Evolutionary conservation across 1,140 invertebrate species (phyloP).

Genomic region (Drosophila tsacasi): DNA sequence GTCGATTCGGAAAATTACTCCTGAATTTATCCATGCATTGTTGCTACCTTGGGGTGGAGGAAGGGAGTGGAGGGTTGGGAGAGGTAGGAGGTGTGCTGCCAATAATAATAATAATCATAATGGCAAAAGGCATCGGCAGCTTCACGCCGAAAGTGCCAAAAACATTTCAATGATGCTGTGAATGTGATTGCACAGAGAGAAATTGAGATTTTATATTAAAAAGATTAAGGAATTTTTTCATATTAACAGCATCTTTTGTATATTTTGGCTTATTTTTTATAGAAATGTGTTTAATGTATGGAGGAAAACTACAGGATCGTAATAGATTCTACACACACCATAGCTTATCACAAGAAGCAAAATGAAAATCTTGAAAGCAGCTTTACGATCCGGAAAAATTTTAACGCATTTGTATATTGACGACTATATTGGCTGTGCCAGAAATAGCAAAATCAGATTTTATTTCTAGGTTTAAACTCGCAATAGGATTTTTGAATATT

Average conservation of each 20-base stretch:
- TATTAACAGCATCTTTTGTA: rapidly evolving
- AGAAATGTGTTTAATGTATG: neutral
- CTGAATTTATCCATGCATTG: conserved; percentile 73
- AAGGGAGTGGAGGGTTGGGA: neutral
- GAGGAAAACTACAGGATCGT: neutral
- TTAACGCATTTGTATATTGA: too few relatives aligned
- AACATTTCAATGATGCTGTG: conserved; percentile 77
- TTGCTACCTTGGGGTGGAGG: conserved; percentile 25
- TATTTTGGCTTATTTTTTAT: neutral
- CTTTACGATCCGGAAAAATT: too few relatives aligned
- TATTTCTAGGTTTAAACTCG: neutral
- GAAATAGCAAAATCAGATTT: too few relatives aligned
- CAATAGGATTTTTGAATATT: neutral
- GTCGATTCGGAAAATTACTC: conserved; percentile 57
- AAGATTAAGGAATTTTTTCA: too few relatives aligned
- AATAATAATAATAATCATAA: conserved; percentile 84
- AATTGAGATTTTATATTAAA: neutral
- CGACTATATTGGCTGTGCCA: too few relatives aligned
- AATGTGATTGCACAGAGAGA: conserved; percentile 8
- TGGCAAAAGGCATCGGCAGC: conserved; percentile 58
- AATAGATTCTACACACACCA: neutral
- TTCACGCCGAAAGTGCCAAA: conserved; percentile 79
- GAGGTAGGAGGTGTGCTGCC: conserved; percentile 20
- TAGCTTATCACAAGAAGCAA: too few relatives aligned
- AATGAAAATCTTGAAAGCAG: too few relatives aligned